Conservation (phyloP, 2,888 invertebrate species). For the Nephrocerus scutellatus region DNA sequence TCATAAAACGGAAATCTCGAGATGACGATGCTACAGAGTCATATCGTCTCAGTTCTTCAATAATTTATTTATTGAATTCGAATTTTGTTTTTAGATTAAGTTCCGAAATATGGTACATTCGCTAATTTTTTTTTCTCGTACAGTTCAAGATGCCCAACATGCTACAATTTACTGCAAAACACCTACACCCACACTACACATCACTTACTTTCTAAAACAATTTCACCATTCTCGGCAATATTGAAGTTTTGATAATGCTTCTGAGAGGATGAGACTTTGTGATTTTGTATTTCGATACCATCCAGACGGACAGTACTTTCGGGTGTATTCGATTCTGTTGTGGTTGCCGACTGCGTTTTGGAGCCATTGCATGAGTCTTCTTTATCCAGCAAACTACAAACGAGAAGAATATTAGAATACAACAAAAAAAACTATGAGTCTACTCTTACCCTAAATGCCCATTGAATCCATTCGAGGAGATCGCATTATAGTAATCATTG, state of each 20-base stretch:
- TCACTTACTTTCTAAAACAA: constrained; percentile 54
- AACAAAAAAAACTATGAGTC: neutral
- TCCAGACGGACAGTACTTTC: constrained; percentile 48
- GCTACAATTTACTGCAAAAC: too few relatives aligned
- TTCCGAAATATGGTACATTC: too few relatives aligned
- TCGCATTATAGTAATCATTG: constrained; percentile 25
- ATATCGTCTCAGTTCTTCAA: too few relatives aligned
- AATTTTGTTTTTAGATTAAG: too few relatives aligned
- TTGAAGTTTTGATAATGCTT: constrained; percentile 49
- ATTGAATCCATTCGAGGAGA: constrained; percentile 53
- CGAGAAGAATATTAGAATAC: too few relatives aligned
- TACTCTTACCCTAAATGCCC: constrained; percentile 50
- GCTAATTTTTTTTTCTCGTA: too few relatives aligned
- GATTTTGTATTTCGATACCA: constrained; percentile 33
- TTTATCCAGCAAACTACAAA: constrained; percentile 27
- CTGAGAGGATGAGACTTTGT: constrained; percentile 33
- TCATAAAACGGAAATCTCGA: too few relatives aligned
- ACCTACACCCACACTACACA: neutral
- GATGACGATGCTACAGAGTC: too few relatives aligned
- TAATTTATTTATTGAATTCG: too few relatives aligned
- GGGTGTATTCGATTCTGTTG: constrained; percentile 50
- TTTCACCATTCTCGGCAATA: constrained; percentile 53
- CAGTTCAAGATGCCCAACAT: too few relatives aligned
- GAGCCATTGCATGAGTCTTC: constrained; percentile 46
- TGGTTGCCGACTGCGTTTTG: constrained; percentile 48